Evolutionary conservation across 2,113 vertebrate species (phyloP).

Genomic region (Spermophilus dauricus): DNA sequence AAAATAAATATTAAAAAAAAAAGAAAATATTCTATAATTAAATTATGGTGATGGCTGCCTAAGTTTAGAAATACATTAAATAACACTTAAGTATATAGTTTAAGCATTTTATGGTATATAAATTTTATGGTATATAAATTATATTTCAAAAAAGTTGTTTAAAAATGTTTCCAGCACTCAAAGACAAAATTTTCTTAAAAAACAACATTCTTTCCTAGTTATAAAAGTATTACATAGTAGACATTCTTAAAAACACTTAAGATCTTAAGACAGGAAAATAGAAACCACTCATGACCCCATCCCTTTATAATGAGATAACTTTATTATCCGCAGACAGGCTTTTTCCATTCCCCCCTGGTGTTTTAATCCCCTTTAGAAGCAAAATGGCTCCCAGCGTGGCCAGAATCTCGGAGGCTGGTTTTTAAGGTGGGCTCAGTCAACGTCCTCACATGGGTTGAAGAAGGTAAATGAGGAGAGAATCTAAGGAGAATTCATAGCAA

Average conservation of each 20-base stretch:
- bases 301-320: not conserved
- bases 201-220: not conserved
- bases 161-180: not conserved
- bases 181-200: conserved; percentile 33
- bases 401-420: not conserved
- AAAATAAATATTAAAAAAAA: too few species aligned
- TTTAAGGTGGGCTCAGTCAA: not conserved
- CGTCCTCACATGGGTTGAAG: not conserved
- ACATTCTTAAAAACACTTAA: not conserved
- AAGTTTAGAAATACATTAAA: not conserved
- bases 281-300: not conserved
- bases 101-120: not conserved
- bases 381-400: not conserved
- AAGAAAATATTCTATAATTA: conserved; percentile 47
- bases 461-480: not conserved
- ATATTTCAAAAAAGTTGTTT: not conserved
- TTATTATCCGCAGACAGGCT: not conserved
- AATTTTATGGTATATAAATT: not conserved
- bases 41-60: not conserved
- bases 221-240: not conserved
- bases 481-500: not conserved
- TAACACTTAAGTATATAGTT: not conserved
- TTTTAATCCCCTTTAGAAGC: not conserved
- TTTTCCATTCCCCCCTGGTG: not conserved
- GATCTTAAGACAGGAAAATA: not conserved